Evolutionary conservation across 2,888 invertebrate species (phyloP).

Genomic region (Endomychus coccineus): DNA sequence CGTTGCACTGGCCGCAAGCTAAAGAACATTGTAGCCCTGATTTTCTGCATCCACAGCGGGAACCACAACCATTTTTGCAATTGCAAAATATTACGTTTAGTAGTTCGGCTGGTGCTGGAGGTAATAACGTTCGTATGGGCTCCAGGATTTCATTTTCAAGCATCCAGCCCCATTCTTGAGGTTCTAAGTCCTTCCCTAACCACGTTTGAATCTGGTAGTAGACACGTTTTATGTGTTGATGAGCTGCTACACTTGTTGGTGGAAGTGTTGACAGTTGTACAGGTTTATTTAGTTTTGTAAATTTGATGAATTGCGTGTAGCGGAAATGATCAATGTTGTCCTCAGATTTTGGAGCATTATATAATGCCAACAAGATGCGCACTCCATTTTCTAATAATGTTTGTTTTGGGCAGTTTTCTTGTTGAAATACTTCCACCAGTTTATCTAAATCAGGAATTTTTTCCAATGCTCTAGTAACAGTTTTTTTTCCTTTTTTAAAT

Average conservation of each 20-base stretch:
- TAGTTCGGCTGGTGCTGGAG: slow-evolving; percentile 29
- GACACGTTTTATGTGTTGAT: slow-evolving; percentile 31
- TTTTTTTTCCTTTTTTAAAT: slow-evolving; percentile 30
- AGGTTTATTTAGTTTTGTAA: slow-evolving; percentile 33
- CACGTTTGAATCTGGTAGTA: too few species aligned
- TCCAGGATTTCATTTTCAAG: slow-evolving; percentile 30
- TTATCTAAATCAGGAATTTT: slow-evolving; percentile 30
- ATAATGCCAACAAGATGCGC: slow-evolving; percentile 31
- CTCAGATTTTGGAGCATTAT: slow-evolving; percentile 33
- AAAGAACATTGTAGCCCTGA: slow-evolving; percentile 27
- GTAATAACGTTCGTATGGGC: slow-evolving; percentile 29
- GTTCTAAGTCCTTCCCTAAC: slow-evolving; percentile 26
- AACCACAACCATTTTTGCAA: slow-evolving; percentile 27
- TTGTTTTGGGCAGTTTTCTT: slow-evolving; percentile 34
- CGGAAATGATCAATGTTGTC: slow-evolving; percentile 22
- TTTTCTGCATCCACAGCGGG: slow-evolving; percentile 31
- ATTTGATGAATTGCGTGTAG: slow-evolving; percentile 29
- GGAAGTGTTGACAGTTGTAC: slow-evolving; percentile 33
- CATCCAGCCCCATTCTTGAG: slow-evolving; percentile 24
- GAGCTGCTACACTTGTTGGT: too few species aligned
- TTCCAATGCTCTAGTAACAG: slow-evolving; percentile 25
- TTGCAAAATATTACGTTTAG: slow-evolving; percentile 27
- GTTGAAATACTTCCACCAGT: slow-evolving; percentile 30
- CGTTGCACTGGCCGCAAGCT: slow-evolving; percentile 26
- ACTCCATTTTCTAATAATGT: slow-evolving; percentile 29